These are phyloP conservation scores for Tragelaphus buxtoni DNA, from an alignment of 2,113 vertebrate species.

Conservation along the genomic window DNA sequence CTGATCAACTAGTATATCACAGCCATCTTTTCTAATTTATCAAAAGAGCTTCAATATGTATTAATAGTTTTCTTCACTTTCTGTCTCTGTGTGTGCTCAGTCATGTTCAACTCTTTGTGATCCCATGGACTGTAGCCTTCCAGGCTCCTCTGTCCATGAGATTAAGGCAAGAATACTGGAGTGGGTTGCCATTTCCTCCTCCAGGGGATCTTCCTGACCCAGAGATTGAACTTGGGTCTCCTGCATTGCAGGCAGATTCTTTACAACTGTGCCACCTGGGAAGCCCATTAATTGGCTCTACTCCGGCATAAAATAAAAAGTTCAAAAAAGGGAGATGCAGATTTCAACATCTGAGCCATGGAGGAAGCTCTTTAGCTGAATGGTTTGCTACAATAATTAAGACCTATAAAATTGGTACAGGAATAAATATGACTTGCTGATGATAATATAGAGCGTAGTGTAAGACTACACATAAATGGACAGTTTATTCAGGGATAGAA, in stretches of 20 bases:
- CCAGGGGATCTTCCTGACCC: neutral
- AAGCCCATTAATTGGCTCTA: fast-evolving
- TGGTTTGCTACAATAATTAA: neutral
- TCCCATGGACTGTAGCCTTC: neutral
- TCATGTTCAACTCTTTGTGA: neutral
- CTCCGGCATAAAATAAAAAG: neutral
- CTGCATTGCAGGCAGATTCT: neutral
- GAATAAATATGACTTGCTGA: neutral
- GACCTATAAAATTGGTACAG: neutral
- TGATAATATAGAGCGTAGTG: neutral
- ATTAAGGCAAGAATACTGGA: neutral
- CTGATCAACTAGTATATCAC: neutral
- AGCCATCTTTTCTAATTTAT: neutral
- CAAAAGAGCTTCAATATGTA: neutral
- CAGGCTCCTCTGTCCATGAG: neutral
- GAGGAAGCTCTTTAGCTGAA: neutral
- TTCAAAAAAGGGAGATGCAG: neutral
- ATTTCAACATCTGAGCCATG: neutral
- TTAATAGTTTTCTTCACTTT: neutral
- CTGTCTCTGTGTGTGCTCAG: neutral
- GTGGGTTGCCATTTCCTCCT: neutral
- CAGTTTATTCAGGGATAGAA: neutral
- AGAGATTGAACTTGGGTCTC: neutral
- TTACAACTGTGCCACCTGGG: neutral
- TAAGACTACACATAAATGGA: neutral